Evolutionary conservation across 2,797 vertebrate species (phyloP), one percentile per base, ranked within the genome.

Genomic region (Columba guinea): DNA sequence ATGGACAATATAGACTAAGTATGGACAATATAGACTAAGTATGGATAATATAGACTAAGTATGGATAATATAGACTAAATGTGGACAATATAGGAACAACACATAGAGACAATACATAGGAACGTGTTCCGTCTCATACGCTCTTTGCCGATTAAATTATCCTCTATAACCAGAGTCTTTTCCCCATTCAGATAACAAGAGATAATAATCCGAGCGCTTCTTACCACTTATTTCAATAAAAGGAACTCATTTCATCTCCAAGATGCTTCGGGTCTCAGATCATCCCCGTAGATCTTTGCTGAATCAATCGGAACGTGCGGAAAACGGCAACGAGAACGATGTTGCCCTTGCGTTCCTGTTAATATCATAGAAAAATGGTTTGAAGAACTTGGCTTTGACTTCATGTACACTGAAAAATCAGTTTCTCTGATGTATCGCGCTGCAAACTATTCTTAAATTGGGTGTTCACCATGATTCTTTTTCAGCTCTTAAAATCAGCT

Each of bases 291-390:
- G 48, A 3, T 34, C 34, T 75, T 75, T 27, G n/a, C 24, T 30
- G 26, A 74, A 21, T 6, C 24, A 11, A 18, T 46, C n/a, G 19
- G 12, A 22, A 21, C 5, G 7, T 10, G 24, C 6, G 51, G 51
- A 18, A 19, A 15, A 14, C 52, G 14, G n/a, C n/a, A 30, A 26
- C 0, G 0, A 13, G 67, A 34, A 52, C 7, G 16, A 19, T 63
- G 62, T 35, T 70, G 14, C 49, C 41, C 18, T 10, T 3, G 26
- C 5, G 19, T 27, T 56, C 19, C 11, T 35, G 34, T 46, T 53
- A 55, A 20, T 35, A 22, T 26, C 10, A 3, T 41, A 7, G n/a
- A 8, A 64, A 64, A 51, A 63, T 21, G 10, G 4, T 15, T 59
- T 46, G 15, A 74, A 46, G 10, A 19, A 13, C 24, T 22, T 16